Percentiles rank a stretch among this genome's conserved stretches.
Conservation (phyloP, 2,797 vertebrate genomes). For the Coranthus polyacanthus region DNA sequence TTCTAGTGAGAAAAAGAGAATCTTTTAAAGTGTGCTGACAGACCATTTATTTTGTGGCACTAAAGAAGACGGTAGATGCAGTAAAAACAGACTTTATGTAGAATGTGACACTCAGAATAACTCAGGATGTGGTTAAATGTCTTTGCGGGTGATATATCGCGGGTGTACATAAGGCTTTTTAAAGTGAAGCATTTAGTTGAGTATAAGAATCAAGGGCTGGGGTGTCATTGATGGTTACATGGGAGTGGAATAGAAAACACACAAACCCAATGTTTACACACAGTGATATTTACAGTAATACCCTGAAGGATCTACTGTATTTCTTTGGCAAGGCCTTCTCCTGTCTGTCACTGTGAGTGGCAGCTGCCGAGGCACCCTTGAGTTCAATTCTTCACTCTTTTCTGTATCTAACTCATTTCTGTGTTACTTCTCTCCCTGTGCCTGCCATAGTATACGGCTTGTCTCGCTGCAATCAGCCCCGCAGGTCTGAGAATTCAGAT, state of each 20-base stretch:
- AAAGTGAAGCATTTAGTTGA: background rate
- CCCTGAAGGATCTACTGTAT: constrained; percentile 1
- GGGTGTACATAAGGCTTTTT: constrained; percentile 3
- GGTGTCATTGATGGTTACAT: constrained; percentile 8
- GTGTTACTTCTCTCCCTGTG: constrained; percentile 24
- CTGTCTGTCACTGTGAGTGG: constrained; percentile 56
- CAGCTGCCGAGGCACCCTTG: constrained; percentile 34
- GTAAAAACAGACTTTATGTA: constrained; percentile 8
- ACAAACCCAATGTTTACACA: constrained; percentile 18
- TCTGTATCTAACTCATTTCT: constrained; percentile 42
- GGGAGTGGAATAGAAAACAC: constrained; percentile 8
- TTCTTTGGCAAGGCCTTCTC: constrained; percentile 37
- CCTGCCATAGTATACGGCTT: constrained; percentile 37
- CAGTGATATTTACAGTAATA: constrained; percentile 21
- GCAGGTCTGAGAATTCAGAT: constrained; percentile 57
- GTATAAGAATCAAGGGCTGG: constrained; percentile 26
- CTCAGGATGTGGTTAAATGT: constrained; percentile 17
- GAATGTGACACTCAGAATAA: constrained; percentile 16
- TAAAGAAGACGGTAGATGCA: constrained; percentile 18
- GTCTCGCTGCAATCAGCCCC: constrained; percentile 58
- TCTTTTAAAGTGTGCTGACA: constrained; percentile 30
- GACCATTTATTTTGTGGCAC: constrained; percentile 15
- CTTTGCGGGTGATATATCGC: constrained; percentile 1
- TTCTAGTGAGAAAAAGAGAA: constrained; percentile 37
- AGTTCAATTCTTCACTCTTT: constrained; percentile 45